Base-by-base conservation (phyloP, 2,888 invertebrate genomes). In the Luperina nickerlii region DNA sequence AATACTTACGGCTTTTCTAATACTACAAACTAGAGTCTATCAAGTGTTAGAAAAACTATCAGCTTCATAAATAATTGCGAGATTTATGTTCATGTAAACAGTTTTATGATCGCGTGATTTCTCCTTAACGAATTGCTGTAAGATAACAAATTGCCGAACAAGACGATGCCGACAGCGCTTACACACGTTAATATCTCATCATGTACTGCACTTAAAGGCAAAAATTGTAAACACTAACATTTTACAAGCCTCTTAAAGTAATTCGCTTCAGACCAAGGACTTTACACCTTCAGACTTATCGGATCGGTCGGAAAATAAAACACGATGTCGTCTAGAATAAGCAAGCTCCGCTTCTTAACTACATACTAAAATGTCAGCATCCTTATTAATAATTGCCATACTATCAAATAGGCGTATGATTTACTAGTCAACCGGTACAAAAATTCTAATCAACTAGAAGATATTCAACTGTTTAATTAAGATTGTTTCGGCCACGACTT, bases 191-290 rank as follows among this genome's bases (percentile, higher is more conserved):
- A 90, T 87, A 86, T 87, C 81, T 82, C 88, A 89, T 86, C 88
- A 88, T 82, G 68, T 81, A 80, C 81, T 72, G 80, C 74, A 74
- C 87, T 90, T 90, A 90, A 92, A 92, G 92, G 91, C 82, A 92
- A 92, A 94, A 93, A 91, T 89, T 91, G 89, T 93, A 90, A 92
- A 92, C 93, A 92, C 87, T 89, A 83, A 87, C 85, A 91, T 90
- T 93, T 95, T 93, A 92, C 91, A 93, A 90, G 93, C 88, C 86
- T 88, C 93, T 95, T 94, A 94, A 88, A 86, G 91, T 93, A 93
- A 94, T 92, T 92, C 91, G 91, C 90, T 90, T 86, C 88, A 91
- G 90, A 80, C 77, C 74, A 45, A 45, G 11, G 2, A 45, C 88
- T 24, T 85, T 76, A 63, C 27, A 86, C 67, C 45, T 83, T 86